Evolutionary conservation across 1,140 invertebrate genomes (phyloP).

Genomic region (Heliconius congener): DNA sequence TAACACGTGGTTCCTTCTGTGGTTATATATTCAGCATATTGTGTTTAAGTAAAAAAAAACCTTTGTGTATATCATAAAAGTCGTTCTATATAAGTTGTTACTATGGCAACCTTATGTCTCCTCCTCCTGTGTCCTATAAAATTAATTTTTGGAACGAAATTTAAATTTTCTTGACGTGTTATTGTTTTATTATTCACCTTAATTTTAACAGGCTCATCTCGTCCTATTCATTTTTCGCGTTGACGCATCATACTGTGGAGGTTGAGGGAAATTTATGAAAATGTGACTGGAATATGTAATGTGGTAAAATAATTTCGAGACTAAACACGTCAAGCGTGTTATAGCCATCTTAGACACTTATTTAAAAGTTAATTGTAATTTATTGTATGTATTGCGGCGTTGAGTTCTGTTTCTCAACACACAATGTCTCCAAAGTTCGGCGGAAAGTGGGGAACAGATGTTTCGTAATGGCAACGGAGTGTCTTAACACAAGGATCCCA

Average conservation of each 20-base stretch:
- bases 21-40: too few relatives aligned
- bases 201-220: slow-evolving; percentile 21
- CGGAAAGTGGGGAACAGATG: too few relatives aligned
- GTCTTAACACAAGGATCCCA: too few relatives aligned
- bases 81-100: not conserved
- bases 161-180: slow-evolving; percentile 22
- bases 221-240: slow-evolving; percentile 26
- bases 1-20: too few relatives aligned
- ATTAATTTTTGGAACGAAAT: not conserved
- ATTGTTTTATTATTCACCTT: slow-evolving; percentile 20
- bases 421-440: too few relatives aligned
- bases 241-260: slow-evolving; percentile 21
- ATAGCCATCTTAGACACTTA: not conserved
- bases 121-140: not conserved
- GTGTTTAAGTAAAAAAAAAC: too few relatives aligned
- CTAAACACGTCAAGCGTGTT: not conserved
- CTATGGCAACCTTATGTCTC: not conserved
- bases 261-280: slow-evolving; percentile 15
- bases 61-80: not conserved
- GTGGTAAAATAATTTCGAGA: slow-evolving; percentile 17
- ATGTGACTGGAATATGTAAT: slow-evolving; percentile 22
- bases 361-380: not conserved
- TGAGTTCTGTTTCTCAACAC: too few relatives aligned
- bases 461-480: too few relatives aligned
- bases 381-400: not conserved